Evolutionary conservation across 2,888 invertebrate genomes (phyloP).

Genomic region (Drosophila putrida): DNA sequence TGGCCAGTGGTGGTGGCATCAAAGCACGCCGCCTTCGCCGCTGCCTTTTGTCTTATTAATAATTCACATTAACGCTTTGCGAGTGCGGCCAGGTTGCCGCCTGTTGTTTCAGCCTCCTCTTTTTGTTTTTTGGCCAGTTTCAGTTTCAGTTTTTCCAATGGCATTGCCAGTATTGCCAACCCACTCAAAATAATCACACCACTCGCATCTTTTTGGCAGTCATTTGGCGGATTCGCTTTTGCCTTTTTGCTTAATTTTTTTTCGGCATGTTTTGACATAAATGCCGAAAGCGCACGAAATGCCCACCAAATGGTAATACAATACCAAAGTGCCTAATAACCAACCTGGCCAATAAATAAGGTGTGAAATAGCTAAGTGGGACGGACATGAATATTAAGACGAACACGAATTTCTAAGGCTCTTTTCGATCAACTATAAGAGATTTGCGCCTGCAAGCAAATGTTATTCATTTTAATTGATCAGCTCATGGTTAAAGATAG

Average conservation of each 20-base stretch:
- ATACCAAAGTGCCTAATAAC: constrained; percentile 4
- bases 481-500: background rate
- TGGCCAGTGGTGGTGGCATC: constrained; percentile 50
- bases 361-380: constrained; percentile 83
- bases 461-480: constrained; percentile 22
- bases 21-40: constrained; percentile 75
- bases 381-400: constrained; percentile 30
- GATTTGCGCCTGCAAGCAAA: constrained; percentile 29
- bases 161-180: constrained; percentile 61
- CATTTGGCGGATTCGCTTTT: constrained; percentile 28
- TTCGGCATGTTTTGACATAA: constrained; percentile 67
- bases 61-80: constrained; percentile 85
- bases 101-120: constrained; percentile 41
- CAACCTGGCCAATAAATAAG: constrained; percentile 82
- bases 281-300: constrained; percentile 79
- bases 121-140: constrained; percentile 46
- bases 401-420: constrained; percentile 16
- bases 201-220: constrained; percentile 49
- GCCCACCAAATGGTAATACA: constrained; percentile 41
- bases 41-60: constrained; percentile 85
- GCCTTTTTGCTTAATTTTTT: constrained; percentile 40
- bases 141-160: constrained; percentile 25
- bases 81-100: constrained; percentile 77
- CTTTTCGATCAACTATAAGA: constrained; percentile 42
- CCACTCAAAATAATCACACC: constrained; percentile 65